These are phyloP conservation scores for Cheumatopsyche charites DNA, from an alignment of 1,140 invertebrate species.

Conservation along the genomic window DNA sequence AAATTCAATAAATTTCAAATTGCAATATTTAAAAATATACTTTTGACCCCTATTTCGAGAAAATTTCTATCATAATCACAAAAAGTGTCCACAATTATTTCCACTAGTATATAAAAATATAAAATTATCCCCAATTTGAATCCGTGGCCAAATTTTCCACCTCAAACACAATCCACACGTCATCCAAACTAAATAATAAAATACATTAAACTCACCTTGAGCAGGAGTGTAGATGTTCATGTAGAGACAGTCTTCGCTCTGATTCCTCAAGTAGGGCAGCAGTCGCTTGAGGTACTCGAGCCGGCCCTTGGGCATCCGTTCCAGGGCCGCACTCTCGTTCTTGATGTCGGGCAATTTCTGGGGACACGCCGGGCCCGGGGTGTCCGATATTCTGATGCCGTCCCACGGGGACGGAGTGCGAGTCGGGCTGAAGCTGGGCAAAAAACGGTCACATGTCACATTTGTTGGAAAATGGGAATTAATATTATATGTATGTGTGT, in stretches of 20 bases:
- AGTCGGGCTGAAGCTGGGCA: slow-evolving; percentile 89
- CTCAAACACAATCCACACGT: too few relatives aligned
- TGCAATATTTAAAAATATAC: too few relatives aligned
- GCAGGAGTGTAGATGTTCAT: slow-evolving; percentile 95
- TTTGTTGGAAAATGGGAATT: too few relatives aligned
- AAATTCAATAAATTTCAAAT: too few relatives aligned
- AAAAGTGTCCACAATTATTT: too few relatives aligned
- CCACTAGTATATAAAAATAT: too few relatives aligned
- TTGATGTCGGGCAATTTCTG: slow-evolving; percentile 84
- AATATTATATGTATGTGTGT: too few relatives aligned
- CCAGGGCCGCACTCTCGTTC: slow-evolving; percentile 81
- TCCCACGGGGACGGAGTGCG: slow-evolving; percentile 88
- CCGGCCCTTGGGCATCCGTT: slow-evolving; percentile 86
- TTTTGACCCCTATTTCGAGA: too few relatives aligned
- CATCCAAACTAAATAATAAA: too few relatives aligned
- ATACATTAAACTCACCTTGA: slow-evolving; percentile 76
- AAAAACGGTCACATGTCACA: neutral
- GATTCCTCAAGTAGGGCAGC: slow-evolving; percentile 85
- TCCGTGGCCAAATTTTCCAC: too few relatives aligned
- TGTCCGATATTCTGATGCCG: slow-evolving; percentile 78
- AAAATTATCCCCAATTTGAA: too few relatives aligned
- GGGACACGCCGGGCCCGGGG: slow-evolving; percentile 86
- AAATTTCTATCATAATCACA: too few relatives aligned
- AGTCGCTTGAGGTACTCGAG: slow-evolving; percentile 86
- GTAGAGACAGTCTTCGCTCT: slow-evolving; percentile 97